Percentiles rank a stretch among this genome's conserved stretches.
Evolutionary conservation across 2,797 vertebrate genomes (phyloP).

Genomic region (Protonibea diacanthus): DNA sequence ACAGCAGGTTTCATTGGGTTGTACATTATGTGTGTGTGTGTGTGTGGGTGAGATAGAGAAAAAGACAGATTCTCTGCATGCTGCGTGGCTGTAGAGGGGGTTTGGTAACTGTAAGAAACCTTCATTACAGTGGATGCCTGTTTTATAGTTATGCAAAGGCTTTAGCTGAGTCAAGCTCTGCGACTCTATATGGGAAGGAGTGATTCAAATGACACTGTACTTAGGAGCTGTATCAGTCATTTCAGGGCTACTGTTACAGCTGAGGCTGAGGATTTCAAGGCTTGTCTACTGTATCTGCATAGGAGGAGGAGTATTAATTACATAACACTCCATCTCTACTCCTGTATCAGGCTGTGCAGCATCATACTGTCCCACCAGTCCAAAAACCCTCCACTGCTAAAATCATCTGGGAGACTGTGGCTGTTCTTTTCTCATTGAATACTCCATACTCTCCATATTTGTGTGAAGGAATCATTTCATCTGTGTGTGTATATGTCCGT

Average conservation of each 20-base stretch:
- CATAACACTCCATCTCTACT: slow-evolving; percentile 75
- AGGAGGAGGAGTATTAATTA: slow-evolving; percentile 82
- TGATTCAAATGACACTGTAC: slow-evolving; percentile 37
- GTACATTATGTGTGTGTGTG: slow-evolving; percentile 24
- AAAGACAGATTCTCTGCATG: slow-evolving; percentile 62
- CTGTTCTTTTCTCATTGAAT: slow-evolving; percentile 11
- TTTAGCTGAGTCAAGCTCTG: slow-evolving; percentile 68
- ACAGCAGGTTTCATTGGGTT: slow-evolving; percentile 23
- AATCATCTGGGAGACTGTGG: neutral
- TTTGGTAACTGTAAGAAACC: slow-evolving; percentile 53
- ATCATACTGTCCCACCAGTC: slow-evolving; percentile 62
- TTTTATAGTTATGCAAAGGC: slow-evolving; percentile 50
- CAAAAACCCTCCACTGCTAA: slow-evolving; percentile 38
- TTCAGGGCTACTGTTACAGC: slow-evolving; percentile 62
- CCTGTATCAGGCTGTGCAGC: slow-evolving; percentile 66
- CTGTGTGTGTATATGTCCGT: neutral
- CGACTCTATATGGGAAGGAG: slow-evolving; percentile 28
- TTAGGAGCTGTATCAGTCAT: slow-evolving; percentile 41
- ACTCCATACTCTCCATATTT: slow-evolving; percentile 15
- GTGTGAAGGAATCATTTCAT: slow-evolving; percentile 2
- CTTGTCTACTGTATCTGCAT: slow-evolving; percentile 79
- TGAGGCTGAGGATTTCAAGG: slow-evolving; percentile 64
- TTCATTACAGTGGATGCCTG: slow-evolving; percentile 35
- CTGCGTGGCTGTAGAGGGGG: slow-evolving; percentile 60
- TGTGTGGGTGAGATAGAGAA: slow-evolving; percentile 48